Evolutionary conservation across 2,113 vertebrate species (phyloP).

Genomic region (Cyanoderma ruficeps): DNA sequence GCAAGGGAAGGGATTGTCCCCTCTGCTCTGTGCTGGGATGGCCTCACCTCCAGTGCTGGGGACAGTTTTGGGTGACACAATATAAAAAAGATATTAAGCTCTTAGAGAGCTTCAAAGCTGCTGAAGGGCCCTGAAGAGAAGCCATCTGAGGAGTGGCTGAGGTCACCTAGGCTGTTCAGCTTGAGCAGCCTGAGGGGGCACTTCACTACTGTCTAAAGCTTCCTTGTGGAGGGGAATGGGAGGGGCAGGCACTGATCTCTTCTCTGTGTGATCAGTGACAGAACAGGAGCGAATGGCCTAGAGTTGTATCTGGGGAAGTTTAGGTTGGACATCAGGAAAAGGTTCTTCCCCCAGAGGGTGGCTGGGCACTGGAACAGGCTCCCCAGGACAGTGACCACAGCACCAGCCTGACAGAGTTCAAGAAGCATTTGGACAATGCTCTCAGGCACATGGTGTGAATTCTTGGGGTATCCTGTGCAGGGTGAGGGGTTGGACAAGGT

Average conservation of each 20-base stretch:
- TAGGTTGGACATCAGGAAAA: neutral
- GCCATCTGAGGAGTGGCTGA: neutral
- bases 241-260: neutral
- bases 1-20: no score
- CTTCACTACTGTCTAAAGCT: neutral
- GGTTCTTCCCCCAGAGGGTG: neutral
- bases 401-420: neutral
- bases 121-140: neutral
- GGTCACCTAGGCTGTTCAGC: neutral
- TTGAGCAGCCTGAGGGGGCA: neutral
- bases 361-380: neutral
- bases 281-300: neutral
- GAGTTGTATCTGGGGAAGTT: neutral
- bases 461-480: neutral
- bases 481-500: neutral
- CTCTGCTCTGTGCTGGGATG: fast-evolving
- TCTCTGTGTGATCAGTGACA: neutral
- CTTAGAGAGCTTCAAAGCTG: neutral
- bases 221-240: neutral
- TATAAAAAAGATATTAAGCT: neutral
- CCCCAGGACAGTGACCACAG: neutral
- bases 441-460: neutral
- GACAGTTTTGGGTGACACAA: neutral
- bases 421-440: neutral
- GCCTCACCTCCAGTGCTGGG: neutral